These are phyloP conservation scores for Pygmarrhopalites habei DNA, from an alignment of 1,140 invertebrate species.

Conservation along the genomic window DNA sequence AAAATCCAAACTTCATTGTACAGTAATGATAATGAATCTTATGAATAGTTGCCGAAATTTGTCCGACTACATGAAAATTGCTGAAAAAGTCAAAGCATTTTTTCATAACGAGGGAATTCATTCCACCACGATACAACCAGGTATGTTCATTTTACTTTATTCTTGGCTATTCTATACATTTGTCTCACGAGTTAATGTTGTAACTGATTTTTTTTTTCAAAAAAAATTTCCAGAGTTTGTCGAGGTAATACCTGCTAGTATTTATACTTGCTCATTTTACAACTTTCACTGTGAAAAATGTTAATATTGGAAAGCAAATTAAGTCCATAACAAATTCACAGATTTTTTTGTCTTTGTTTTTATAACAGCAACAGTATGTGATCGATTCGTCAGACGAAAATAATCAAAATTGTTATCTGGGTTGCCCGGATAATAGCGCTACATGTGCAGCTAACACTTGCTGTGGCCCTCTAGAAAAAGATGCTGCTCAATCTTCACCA, in stretches of 20 bases:
- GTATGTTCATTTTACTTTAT: no score
- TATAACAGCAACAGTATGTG: constrained; percentile 7
- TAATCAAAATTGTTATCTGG: constrained; percentile 31
- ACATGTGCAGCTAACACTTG: constrained; percentile 32
- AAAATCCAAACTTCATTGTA: no score
- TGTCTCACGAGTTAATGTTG: no score
- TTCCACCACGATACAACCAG: constrained; percentile 89
- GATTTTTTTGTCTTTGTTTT: constrained; percentile 6
- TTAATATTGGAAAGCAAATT: neutral
- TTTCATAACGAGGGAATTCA: constrained; percentile 88
- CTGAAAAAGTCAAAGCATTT: constrained; percentile 89
- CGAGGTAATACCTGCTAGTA: constrained; percentile 57
- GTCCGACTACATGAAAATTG: constrained; percentile 84
- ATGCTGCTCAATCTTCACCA: neutral
- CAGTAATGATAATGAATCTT: constrained; percentile 1
- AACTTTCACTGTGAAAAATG: no score
- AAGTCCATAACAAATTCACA: neutral
- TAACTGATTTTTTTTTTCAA: no score
- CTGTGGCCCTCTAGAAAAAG: constrained; percentile 24
- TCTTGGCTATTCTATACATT: no score
- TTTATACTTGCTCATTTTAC: no score
- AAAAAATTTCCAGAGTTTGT: no score
- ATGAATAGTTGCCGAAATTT: constrained; percentile 72
- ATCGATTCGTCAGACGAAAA: constrained; percentile 4
- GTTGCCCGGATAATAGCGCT: constrained; percentile 23